Conservation (phyloP, 2,888 invertebrate genomes). For the Drepana falcataria region DNA sequence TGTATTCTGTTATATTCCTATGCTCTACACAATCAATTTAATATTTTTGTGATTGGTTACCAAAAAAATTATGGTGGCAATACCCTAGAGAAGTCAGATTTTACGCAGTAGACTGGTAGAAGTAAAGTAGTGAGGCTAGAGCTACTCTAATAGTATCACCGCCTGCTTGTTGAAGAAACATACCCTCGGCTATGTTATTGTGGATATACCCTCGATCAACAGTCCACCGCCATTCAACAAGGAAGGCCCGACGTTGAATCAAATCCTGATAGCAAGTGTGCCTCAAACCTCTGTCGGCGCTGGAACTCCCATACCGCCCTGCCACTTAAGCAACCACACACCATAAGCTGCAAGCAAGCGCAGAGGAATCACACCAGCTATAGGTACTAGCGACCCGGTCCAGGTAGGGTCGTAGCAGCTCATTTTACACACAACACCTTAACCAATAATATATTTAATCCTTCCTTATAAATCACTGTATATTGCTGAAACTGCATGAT, state of each 20-base stretch:
- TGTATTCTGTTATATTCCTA: too few relatives aligned
- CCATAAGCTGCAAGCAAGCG: slow-evolving; percentile 16
- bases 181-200: background rate
- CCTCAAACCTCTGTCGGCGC: too few relatives aligned
- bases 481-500: too few relatives aligned
- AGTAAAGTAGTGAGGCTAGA: background rate
- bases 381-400: too few relatives aligned
- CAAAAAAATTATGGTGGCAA: background rate
- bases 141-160: slow-evolving; percentile 1
- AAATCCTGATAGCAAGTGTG: background rate
- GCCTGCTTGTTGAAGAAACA: background rate
- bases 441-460: too few relatives aligned
- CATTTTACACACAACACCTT: too few relatives aligned
- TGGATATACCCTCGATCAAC: background rate
- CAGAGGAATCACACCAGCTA: slow-evolving; percentile 16
- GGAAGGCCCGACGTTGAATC: background rate
- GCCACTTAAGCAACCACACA: slow-evolving; percentile 4
- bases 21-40: too few relatives aligned
- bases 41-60: too few relatives aligned
- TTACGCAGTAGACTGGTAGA: slow-evolving; percentile 1
- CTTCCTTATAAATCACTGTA: too few relatives aligned
- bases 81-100: background rate
- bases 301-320: too few relatives aligned
- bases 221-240: background rate
- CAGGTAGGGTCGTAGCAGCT: too few relatives aligned